A percentile compares a stretch with the other conserved stretches of the same genome.
These are phyloP conservation scores for Caenorhabditis sp. DNA, from an alignment of 2,888 invertebrate genomes.

Conservation along the genomic window DNA sequence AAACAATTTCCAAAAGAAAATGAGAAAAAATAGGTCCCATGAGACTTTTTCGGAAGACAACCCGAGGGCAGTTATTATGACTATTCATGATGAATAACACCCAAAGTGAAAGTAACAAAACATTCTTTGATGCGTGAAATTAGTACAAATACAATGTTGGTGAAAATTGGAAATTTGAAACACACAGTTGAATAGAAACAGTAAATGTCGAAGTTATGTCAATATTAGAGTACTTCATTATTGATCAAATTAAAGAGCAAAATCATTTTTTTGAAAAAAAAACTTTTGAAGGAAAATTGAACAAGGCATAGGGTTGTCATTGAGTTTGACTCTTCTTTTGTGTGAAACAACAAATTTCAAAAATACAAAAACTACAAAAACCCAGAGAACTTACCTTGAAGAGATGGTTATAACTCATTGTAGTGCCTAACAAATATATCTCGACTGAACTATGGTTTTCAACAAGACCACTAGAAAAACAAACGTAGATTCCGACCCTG, in stretches of 20 bases:
- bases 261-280: not conserved
- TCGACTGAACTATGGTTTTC: no score
- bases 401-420: constrained; percentile 71
- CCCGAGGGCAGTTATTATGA: not conserved
- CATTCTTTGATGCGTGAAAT: not conserved
- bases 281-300: no score
- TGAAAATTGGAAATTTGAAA: not conserved
- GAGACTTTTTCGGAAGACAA: not conserved
- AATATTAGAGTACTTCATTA: not conserved
- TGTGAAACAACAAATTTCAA: no score
- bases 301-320: no score
- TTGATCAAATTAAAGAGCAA: no score
- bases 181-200: not conserved
- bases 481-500: not conserved
- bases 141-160: not conserved
- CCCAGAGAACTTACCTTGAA: constrained; percentile 60
- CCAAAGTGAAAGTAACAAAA: not conserved
- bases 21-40: not conserved
- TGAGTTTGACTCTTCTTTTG: no score
- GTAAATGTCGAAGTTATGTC: not conserved
- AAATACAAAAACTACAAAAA: no score
- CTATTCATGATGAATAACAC: not conserved
- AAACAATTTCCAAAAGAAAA: not conserved
- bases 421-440: not conserved
- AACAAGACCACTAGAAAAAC: not conserved